Base-by-base conservation (phyloP, 2,113 vertebrate species). In the Leptodactylus fuscus region DNA sequence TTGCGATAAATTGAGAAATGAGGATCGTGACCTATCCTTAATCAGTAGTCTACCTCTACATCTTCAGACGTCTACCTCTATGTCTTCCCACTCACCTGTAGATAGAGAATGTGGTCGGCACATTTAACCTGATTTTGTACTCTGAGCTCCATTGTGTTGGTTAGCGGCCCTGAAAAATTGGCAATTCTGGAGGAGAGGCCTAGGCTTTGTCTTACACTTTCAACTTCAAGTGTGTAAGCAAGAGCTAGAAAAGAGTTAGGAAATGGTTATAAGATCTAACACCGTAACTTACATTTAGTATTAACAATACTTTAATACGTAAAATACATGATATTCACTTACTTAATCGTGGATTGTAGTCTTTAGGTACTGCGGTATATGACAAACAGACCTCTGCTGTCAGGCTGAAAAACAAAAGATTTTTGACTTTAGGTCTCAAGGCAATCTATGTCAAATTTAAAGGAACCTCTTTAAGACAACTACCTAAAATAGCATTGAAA, bases 281-380 rank as follows among this genome's bases (percentile, higher is more conserved):
- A 22, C 3, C 32, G 5, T 27, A 69, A 29, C 62, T 67, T 32
- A 16, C 12, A 65, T n/a, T n/a, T n/a, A n/a, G n/a, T n/a, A n/a
- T n/a, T n/a, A n/a, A n/a, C n/a, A n/a, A n/a, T n/a, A n/a, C n/a
- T n/a, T n/a, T n/a, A n/a, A n/a, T n/a, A 67, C 10, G 32, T 2
- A 20, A 32, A 7, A 38, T 69, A 36, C 9, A 24, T 34, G 20
- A n/a, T 34, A 36, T 20, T 46, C 79, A 93, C 97, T 91, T 94
- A 99, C 98, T 93, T 92, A 99, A 93, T 87, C 80, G 90, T 77
- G 95, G 94, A 90, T 92, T 98, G 91, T 96, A 97, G 60, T 92
- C 89, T 20, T 81, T 79, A 18, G 95, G 94, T 79, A 95, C 96
- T 87, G 96, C 94, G 81, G 92, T 96, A 82, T 97, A 99, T 81